These are phyloP conservation scores for Erinaceus europaeus DNA, from an alignment of 2,113 vertebrate genomes.

Conservation along the genomic window DNA sequence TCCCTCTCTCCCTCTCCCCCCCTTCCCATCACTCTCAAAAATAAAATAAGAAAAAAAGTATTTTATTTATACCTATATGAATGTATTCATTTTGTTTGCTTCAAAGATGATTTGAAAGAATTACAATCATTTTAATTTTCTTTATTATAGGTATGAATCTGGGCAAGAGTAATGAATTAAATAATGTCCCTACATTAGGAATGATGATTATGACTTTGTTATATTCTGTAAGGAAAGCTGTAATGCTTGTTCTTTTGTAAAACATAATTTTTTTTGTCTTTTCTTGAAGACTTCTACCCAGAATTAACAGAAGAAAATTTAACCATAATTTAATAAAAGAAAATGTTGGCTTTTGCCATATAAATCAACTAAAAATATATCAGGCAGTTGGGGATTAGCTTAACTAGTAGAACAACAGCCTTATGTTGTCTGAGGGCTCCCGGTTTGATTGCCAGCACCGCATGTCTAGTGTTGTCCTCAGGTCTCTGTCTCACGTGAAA, in stretches of 20 bases:
- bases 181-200: constrained; percentile 5
- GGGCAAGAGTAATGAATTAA: constrained; percentile 15
- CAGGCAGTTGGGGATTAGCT: no score
- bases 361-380: neutral
- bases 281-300: neutral
- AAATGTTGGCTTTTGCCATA: neutral
- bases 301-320: neutral
- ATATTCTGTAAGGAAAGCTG: constrained; percentile 1
- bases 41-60: neutral
- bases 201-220: neutral
- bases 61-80: neutral
- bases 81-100: neutral
- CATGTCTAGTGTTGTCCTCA: no score
- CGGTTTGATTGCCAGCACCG: no score
- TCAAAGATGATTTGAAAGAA: constrained; percentile 42
- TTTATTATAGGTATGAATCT: neutral
- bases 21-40: no score
- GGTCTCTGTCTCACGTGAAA: no score
- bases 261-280: neutral
- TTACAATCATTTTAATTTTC: constrained; percentile 12
- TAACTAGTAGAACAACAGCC: no score
- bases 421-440: no score
- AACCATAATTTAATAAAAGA: neutral
- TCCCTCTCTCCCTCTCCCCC: no score
- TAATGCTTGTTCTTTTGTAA: constrained; percentile 16